phyloP scores from a whole-genome alignment of 2,888 invertebrate genomes.

The Microplitis deprimator region DNA sequence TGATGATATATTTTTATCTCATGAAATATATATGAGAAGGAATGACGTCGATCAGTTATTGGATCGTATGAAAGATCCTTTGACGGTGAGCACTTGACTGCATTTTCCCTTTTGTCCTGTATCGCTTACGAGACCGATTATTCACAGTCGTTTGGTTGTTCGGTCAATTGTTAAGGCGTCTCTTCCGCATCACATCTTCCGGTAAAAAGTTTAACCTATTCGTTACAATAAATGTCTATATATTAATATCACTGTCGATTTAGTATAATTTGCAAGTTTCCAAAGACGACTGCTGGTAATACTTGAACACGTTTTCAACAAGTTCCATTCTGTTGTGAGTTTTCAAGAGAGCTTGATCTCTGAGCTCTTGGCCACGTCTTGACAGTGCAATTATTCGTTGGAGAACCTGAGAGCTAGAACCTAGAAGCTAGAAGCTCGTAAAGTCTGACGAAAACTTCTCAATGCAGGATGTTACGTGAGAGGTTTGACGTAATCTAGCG shows the following conservation, averaged over 20 bases:
- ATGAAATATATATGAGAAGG: too few relatives aligned
- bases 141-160: conserved; percentile 35
- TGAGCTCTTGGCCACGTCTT: conserved; percentile 35
- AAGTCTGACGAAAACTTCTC: conserved; percentile 53
- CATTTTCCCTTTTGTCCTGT: conserved; percentile 27
- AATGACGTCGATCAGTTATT: conserved; percentile 59
- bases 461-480: conserved; percentile 59
- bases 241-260: too few relatives aligned
- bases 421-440: conserved; percentile 42
- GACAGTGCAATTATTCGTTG: conserved; percentile 35
- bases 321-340: conserved; percentile 18
- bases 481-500: conserved; percentile 63
- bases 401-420: conserved; percentile 1
- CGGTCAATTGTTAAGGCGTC: conserved; percentile 35
- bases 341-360: conserved; percentile 18
- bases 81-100: conserved; percentile 40
- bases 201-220: not conserved
- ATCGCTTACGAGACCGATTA: conserved; percentile 23
- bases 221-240: too few relatives aligned
- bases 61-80: conserved; percentile 48
- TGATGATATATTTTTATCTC: too few relatives aligned
- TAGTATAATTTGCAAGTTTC: not conserved
- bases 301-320: conserved; percentile 8
- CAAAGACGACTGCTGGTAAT: not conserved
- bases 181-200: conserved; percentile 11